These are phyloP conservation scores for Hydrotaea diabolus DNA, from an alignment of 2,888 invertebrate genomes.

Conservation along the genomic window DNA sequence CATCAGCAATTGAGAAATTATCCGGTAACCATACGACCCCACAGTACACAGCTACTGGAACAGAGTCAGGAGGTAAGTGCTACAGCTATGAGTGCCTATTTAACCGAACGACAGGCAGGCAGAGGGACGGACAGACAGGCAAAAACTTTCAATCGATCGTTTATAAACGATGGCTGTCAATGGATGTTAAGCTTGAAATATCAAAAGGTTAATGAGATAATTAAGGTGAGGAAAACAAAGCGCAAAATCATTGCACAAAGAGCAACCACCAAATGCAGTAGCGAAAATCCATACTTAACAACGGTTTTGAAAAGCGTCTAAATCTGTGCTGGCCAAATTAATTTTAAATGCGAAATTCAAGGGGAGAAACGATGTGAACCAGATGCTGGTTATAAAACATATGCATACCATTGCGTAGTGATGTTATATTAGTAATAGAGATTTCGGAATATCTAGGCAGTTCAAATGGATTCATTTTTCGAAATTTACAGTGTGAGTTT, in stretches of 20 bases:
- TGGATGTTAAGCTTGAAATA: constrained; percentile 61
- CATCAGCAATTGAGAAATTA: constrained; percentile 79
- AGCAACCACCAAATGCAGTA: constrained; percentile 37
- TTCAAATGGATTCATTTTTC: no score
- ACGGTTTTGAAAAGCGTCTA: constrained; percentile 38
- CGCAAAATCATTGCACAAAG: constrained; percentile 6
- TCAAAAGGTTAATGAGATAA: constrained; percentile 68
- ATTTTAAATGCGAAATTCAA: background rate
- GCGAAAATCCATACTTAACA: constrained; percentile 47
- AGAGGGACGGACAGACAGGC: background rate
- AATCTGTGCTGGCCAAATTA: background rate
- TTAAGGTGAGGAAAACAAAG: constrained; percentile 62
- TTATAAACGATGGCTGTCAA: constrained; percentile 47
- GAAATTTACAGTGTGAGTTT: no score
- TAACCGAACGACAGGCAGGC: background rate
- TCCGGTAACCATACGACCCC: constrained; percentile 76
- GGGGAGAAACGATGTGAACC: background rate
- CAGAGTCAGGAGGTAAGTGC: constrained; percentile 79
- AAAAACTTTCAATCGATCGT: background rate
- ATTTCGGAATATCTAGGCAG: no score
- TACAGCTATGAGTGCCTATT: background rate
- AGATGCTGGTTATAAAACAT: no score
- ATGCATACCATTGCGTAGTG: no score
- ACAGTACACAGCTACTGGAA: constrained; percentile 77
- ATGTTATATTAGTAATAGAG: no score